Conservation (phyloP, 1,140 invertebrate genomes). For the Caenorhabditis latens region DNA sequence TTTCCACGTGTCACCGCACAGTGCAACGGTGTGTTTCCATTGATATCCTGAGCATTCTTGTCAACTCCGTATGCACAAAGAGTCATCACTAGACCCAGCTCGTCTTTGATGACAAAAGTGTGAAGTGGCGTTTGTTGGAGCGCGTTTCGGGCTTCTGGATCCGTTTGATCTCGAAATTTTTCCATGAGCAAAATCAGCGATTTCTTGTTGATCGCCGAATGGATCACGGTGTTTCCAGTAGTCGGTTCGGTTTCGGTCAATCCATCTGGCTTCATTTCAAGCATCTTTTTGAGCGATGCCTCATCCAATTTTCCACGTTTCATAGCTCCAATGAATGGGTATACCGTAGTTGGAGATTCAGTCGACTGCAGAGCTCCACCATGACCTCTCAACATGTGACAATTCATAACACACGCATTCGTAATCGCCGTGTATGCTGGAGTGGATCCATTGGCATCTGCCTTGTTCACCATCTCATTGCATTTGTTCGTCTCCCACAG, state of each 20-base stretch:
- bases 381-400: constrained; percentile 24
- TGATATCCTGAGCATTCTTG: constrained; percentile 69
- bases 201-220: constrained; percentile 71
- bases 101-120: constrained; percentile 67
- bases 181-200: constrained; percentile 70
- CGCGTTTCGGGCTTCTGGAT: constrained; percentile 74
- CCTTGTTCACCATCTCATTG: constrained; percentile 12
- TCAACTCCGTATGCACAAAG: constrained; percentile 65
- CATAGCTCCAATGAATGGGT: constrained; percentile 73
- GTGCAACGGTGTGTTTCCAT: constrained; percentile 74
- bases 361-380: constrained; percentile 66
- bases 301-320: constrained; percentile 73
- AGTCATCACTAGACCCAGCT: constrained; percentile 56
- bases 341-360: constrained; percentile 63
- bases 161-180: constrained; percentile 65
- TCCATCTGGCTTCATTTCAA: constrained; percentile 71
- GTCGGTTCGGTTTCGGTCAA: constrained; percentile 69
- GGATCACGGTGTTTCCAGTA: constrained; percentile 75
- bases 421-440: constrained; percentile 49
- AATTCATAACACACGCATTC: constrained; percentile 28
- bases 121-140: constrained; percentile 74
- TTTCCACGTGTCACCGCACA: constrained; percentile 70
- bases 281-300: constrained; percentile 69
- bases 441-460: constrained; percentile 41
- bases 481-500: constrained; percentile 55